A percentile compares a stretch with the other conserved stretches of the same genome.
phyloP scores from a whole-genome alignment of 1,140 invertebrate species.

The Drosophila busckii region DNA sequence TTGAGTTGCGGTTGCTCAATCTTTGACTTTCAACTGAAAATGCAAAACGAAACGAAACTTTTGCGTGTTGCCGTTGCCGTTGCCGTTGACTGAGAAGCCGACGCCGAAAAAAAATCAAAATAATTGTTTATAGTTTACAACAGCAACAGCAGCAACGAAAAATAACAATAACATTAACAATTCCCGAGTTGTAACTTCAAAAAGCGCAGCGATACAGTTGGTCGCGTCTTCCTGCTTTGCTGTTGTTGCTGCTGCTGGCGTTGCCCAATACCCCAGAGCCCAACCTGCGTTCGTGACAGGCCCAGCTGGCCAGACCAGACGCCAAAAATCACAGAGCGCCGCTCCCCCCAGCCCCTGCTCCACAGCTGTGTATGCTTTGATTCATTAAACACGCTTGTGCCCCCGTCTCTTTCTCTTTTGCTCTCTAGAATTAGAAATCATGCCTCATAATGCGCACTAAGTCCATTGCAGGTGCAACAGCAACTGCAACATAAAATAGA shows the following conservation, averaged over 20 bases:
- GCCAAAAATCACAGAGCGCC: background rate
- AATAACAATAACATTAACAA: conserved; percentile 48
- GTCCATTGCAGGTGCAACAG: no score
- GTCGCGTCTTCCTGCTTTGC: conserved; percentile 61
- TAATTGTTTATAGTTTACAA: conserved; percentile 64
- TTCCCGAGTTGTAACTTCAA: conserved; percentile 45
- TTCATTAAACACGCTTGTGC: conserved; percentile 41
- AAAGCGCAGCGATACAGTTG: conserved; percentile 65
- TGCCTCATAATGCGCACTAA: conserved; percentile 60
- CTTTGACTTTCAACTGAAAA: conserved; percentile 49
- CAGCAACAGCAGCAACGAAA: conserved; percentile 21
- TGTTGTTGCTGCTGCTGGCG: conserved; percentile 16
- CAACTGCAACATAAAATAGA: conserved; percentile 61
- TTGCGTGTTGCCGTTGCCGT: conserved; percentile 58
- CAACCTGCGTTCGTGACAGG: conserved; percentile 60
- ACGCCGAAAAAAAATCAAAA: no score
- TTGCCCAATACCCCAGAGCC: conserved; percentile 39
- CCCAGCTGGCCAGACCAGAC: conserved; percentile 43
- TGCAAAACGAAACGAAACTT: conserved; percentile 71
- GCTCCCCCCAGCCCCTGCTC: background rate
- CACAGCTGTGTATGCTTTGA: conserved; percentile 46
- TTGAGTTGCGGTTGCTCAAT: conserved; percentile 42
- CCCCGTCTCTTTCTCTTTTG: background rate
- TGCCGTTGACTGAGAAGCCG: conserved; percentile 57
- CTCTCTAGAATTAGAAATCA: conserved; percentile 56